phyloP scores from a whole-genome alignment of 1,140 invertebrate species.

The Zaprionus ghesquierei region DNA sequence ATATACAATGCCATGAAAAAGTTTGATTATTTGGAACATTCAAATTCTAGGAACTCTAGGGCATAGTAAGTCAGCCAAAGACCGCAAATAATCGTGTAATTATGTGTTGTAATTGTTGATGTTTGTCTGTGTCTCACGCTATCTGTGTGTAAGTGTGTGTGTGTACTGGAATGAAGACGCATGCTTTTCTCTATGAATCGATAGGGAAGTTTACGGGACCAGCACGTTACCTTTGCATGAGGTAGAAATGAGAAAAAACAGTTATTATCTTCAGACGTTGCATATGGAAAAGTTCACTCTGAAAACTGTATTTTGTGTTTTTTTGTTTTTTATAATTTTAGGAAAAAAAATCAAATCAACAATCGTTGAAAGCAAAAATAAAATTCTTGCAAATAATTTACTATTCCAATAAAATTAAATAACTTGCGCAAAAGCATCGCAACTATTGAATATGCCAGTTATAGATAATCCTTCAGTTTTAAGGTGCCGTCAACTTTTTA shows the following conservation, averaged over 20 bases:
- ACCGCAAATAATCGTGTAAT: conserved; percentile 25
- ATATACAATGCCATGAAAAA: conserved; percentile 75
- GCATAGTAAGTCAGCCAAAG: conserved; percentile 71
- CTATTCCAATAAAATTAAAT: too few species aligned
- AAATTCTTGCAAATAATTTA: too few species aligned
- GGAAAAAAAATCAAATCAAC: too few species aligned
- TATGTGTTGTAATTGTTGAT: conserved; percentile 57
- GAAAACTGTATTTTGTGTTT: too few species aligned
- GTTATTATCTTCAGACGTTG: too few species aligned
- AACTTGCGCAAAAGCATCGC: too few species aligned
- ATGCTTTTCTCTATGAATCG: conserved; percentile 3
- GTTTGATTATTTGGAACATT: conserved; percentile 70
- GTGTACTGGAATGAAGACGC: neutral
- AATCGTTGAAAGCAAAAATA: too few species aligned
- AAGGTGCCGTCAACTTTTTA: too few species aligned
- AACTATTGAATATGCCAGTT: too few species aligned
- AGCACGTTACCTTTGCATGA: neutral
- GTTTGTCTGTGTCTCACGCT: conserved; percentile 28
- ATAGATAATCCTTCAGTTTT: too few species aligned
- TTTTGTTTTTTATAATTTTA: too few species aligned
- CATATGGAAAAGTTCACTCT: too few species aligned
- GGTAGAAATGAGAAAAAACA: neutral
- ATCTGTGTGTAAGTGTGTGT: neutral
- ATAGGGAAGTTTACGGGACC: neutral
- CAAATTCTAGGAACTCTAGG: conserved; percentile 61